A percentile compares a stretch with the other conserved stretches of the same genome.
phyloP scores from a whole-genome alignment of 2,113 vertebrate species.

The Brevimyrus niger region DNA sequence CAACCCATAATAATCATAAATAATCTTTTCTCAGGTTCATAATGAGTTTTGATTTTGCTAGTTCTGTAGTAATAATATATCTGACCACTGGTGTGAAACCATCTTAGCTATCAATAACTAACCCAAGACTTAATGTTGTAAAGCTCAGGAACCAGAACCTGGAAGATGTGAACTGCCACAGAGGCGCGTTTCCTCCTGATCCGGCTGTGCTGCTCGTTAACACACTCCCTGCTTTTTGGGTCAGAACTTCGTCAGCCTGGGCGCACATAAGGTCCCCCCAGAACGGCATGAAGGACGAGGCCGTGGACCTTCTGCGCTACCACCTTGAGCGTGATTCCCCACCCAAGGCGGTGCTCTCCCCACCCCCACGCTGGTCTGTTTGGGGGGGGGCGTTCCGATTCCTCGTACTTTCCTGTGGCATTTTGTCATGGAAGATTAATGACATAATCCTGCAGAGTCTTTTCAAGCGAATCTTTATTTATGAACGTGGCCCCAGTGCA shows the following conservation, averaged over 20 bases:
- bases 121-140: not conserved
- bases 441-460: constrained; percentile 19
- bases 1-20: not conserved
- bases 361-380: not conserved
- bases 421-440: constrained; percentile 28
- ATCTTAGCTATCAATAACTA: not conserved
- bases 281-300: not conserved
- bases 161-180: not conserved
- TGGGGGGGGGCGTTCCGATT: not conserved
- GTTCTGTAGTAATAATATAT: not conserved
- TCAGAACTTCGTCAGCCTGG: not conserved
- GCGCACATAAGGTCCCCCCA: not conserved
- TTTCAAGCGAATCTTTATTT: constrained; percentile 23
- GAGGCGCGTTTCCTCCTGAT: not conserved
- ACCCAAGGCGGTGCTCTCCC: not conserved
- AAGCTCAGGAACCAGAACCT: not conserved
- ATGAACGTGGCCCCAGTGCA: constrained; percentile 2
- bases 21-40: not conserved
- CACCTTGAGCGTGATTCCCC: not conserved
- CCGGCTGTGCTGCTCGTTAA: not conserved
- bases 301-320: not conserved
- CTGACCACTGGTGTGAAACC: not conserved
- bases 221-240: not conserved
- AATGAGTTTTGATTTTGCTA: not conserved
- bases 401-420: constrained; percentile 14